Evolutionary conservation across 2,888 invertebrate species (phyloP).

Genomic region (Plebejus argus): DNA sequence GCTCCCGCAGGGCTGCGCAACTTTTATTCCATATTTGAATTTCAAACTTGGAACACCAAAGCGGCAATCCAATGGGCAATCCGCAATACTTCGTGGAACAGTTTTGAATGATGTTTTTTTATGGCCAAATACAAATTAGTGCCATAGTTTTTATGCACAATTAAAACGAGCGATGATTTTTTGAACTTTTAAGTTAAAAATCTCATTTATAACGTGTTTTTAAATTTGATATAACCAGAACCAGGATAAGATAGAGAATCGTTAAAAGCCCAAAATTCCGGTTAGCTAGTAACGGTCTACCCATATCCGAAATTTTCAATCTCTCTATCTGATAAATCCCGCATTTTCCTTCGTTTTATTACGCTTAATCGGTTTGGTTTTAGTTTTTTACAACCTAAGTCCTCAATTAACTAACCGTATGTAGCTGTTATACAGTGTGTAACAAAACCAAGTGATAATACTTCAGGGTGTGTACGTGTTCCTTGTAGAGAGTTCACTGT

Average conservation of each 20-base stretch:
- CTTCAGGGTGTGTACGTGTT: too few species aligned
- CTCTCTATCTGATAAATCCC: slow-evolving; percentile 7
- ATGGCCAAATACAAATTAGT: not conserved
- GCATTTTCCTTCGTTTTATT: slow-evolving; percentile 24
- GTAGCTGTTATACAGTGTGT: not conserved
- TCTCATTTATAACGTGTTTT: too few species aligned
- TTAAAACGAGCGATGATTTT: not conserved
- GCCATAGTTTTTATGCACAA: too few species aligned
- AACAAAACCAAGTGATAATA: not conserved
- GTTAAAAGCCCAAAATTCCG: not conserved
- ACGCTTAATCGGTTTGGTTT: slow-evolving; percentile 8
- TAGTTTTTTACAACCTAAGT: not conserved
- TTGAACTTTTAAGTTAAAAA: too few species aligned
- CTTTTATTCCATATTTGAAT: slow-evolving; percentile 11
- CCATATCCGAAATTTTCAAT: not conserved
- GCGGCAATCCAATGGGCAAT: too few species aligned
- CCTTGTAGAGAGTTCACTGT: too few species aligned
- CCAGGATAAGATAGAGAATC: too few species aligned
- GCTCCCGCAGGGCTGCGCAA: slow-evolving; percentile 6
- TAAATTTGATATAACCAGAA: too few species aligned
- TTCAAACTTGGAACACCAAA: not conserved
- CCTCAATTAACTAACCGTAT: not conserved
- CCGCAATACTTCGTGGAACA: slow-evolving; percentile 46
- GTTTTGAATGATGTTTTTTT: not conserved
- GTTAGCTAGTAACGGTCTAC: not conserved